These are phyloP conservation scores for Pipistrellus nathusii DNA, from an alignment of 2,797 vertebrate genomes.

Conservation along the genomic window DNA sequence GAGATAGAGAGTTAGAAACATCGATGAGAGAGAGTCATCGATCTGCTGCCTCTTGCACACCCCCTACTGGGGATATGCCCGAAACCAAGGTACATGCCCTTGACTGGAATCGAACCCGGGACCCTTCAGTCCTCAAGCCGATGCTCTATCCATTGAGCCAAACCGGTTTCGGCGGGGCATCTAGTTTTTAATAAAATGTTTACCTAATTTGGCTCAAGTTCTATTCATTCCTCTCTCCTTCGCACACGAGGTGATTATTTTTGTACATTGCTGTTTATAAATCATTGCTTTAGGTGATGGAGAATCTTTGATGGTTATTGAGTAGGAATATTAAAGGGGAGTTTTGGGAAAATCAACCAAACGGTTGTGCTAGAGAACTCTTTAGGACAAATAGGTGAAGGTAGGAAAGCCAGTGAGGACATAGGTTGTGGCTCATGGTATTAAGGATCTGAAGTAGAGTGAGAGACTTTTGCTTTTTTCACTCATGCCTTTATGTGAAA, in stretches of 20 bases:
- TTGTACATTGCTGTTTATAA: neutral
- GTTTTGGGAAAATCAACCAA: conserved; percentile 12
- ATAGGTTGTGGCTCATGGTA: neutral
- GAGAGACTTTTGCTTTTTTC: neutral
- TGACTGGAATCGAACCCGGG: no score
- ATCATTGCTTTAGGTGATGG: neutral
- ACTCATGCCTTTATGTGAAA: neutral
- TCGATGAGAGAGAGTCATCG: no score
- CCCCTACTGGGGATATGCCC: no score
- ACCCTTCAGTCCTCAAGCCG: no score
- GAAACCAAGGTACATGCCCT: no score
- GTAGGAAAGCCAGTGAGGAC: neutral
- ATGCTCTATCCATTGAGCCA: no score
- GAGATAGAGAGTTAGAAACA: no score
- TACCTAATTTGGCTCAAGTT: neutral
- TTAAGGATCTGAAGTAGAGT: neutral
- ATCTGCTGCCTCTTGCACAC: no score
- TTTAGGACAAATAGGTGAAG: neutral
- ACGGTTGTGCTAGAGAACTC: neutral
- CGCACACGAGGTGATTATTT: neutral
- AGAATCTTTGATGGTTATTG: conserved; percentile 25
- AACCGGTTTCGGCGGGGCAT: no score
- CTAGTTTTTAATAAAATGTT: neutral
- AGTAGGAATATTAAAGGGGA: neutral
- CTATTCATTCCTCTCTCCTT: neutral